These are phyloP conservation scores for Cylindroiulus punctatus DNA, from an alignment of 2,888 invertebrate species.

Conservation along the genomic window DNA sequence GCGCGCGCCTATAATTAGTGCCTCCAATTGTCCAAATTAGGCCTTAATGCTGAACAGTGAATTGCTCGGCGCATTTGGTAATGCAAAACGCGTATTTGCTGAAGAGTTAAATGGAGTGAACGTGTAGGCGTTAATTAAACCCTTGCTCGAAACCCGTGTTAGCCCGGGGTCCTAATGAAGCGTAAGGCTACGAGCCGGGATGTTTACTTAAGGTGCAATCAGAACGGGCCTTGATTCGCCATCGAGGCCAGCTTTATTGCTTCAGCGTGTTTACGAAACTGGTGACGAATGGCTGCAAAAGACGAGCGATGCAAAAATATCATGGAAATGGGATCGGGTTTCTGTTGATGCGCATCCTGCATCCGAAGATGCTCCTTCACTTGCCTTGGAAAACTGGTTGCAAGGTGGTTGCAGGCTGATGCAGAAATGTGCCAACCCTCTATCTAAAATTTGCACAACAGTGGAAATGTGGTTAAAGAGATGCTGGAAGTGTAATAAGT, in stretches of 20 bases:
- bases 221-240: not conserved
- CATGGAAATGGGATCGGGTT: too few relatives aligned
- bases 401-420: too few relatives aligned
- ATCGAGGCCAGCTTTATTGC: not conserved
- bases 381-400: too few relatives aligned
- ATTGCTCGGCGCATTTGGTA: slow-evolving; percentile 31
- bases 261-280: not conserved
- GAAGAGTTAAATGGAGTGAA: slow-evolving; percentile 5
- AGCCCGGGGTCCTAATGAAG: slow-evolving; percentile 20
- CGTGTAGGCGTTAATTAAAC: slow-evolving; percentile 20
- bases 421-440: too few relatives aligned
- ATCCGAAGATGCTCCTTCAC: too few relatives aligned
- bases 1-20: not conserved
- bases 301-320: not conserved
- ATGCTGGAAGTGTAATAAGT: too few relatives aligned
- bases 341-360: too few relatives aligned
- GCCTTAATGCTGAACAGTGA: slow-evolving; percentile 7
- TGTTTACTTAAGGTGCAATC: slow-evolving; percentile 37
- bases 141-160: not conserved
- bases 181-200: not conserved
- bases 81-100: slow-evolving; percentile 23
- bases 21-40: slow-evolving; percentile 23
- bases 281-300: not conserved
- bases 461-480: too few relatives aligned
- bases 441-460: too few relatives aligned